A percentile compares a stretch with the other conserved stretches of the same genome.
Evolutionary conservation across 2,888 invertebrate genomes (phyloP).

Genomic region (Leucophora obtusa): DNA sequence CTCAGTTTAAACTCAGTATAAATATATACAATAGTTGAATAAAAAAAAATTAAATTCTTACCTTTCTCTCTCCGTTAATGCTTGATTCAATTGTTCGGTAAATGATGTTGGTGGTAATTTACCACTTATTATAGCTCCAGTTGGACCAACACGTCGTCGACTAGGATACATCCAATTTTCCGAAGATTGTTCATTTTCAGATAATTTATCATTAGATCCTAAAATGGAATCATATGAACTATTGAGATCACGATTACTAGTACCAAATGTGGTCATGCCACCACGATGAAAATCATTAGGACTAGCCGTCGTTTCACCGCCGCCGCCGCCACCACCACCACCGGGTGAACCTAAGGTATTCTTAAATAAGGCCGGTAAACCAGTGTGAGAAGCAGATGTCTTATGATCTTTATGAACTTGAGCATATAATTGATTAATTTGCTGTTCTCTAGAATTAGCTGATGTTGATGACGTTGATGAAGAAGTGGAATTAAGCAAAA

Average conservation of each 20-base stretch:
- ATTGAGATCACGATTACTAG: slow-evolving; percentile 77
- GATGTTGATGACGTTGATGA: slow-evolving; percentile 57
- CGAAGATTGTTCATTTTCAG: slow-evolving; percentile 74
- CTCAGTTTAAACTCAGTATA: too few relatives aligned
- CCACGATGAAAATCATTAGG: slow-evolving; percentile 75
- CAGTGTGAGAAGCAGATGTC: slow-evolving; percentile 70
- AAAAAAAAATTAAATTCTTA: slow-evolving; percentile 74
- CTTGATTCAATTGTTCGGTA: slow-evolving; percentile 92
- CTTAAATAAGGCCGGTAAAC: slow-evolving; percentile 76
- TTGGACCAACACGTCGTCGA: slow-evolving; percentile 77
- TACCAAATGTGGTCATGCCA: slow-evolving; percentile 75
- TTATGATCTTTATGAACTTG: slow-evolving; percentile 81
- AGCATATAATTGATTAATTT: slow-evolving; percentile 79
- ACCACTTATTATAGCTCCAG: slow-evolving; percentile 72
- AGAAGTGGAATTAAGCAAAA: slow-evolving; percentile 71
- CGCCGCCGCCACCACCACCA: slow-evolving; percentile 24
- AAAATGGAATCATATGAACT: slow-evolving; percentile 79
- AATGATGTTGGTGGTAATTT: slow-evolving; percentile 85
- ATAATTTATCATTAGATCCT: slow-evolving; percentile 78
- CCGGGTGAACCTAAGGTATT: slow-evolving; percentile 72
- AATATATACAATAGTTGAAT: too few relatives aligned
- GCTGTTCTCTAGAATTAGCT: slow-evolving; percentile 74
- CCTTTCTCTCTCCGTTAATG: slow-evolving; percentile 90
- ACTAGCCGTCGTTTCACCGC: slow-evolving; percentile 50
- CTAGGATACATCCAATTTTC: slow-evolving; percentile 79